Conservation (phyloP, 35 echinoderm and acorn worm species). For the Eucidaris tribuloides region DNA sequence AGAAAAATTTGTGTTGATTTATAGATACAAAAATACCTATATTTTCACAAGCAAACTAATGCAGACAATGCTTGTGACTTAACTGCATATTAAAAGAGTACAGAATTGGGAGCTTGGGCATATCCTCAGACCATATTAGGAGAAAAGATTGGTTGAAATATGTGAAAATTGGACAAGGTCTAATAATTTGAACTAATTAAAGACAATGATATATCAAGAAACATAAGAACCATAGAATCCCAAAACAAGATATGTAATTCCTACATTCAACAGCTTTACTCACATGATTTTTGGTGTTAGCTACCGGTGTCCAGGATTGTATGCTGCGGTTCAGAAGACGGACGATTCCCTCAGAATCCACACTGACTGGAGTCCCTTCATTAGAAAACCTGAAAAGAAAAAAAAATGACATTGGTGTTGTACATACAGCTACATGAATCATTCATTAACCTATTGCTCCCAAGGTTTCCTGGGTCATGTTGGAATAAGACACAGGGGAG, state of each 20-base stretch:
- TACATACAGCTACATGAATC: background rate
- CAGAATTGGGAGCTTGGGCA: background rate
- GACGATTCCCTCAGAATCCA: slow-evolving; percentile 80
- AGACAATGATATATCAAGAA: too few relatives aligned
- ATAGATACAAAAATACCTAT: too few relatives aligned
- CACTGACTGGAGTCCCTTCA: slow-evolving; percentile 75
- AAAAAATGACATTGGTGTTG: background rate
- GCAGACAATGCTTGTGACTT: too few relatives aligned
- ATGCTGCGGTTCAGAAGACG: slow-evolving; percentile 69
- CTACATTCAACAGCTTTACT: background rate
- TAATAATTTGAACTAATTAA: too few relatives aligned
- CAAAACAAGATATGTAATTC: background rate
- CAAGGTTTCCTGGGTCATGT: background rate
- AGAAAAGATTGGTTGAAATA: background rate
- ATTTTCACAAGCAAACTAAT: too few relatives aligned
- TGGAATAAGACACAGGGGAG: background rate
- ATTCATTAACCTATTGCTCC: background rate
- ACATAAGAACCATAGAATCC: background rate
- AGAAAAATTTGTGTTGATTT: too few relatives aligned
- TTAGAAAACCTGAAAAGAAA: slow-evolving; percentile 60
- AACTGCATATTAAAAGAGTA: too few relatives aligned
- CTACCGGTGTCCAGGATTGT: too few relatives aligned
- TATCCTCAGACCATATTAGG: background rate
- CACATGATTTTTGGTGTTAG: too few relatives aligned
- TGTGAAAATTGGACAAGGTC: background rate